Conservation (phyloP, 2,797 vertebrate species). For the Huso huso region DNA sequence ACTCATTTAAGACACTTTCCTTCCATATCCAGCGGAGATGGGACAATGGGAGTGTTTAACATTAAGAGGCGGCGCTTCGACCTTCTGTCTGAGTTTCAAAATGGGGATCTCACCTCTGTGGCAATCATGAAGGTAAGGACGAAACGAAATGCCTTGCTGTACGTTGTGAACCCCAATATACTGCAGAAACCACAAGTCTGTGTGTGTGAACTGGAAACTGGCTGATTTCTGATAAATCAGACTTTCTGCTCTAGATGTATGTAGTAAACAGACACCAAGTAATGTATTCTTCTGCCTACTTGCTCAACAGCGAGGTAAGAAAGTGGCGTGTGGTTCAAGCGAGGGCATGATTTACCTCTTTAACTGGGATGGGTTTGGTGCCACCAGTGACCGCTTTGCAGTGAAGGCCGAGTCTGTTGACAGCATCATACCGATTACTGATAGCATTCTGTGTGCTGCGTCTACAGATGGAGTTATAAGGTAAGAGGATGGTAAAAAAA, state of each 20-base stretch:
- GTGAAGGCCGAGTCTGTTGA: conserved; percentile 81
- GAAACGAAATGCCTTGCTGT: neutral
- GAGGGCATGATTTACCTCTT: conserved; percentile 93
- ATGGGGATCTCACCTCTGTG: conserved; percentile 82
- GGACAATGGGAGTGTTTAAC: conserved; percentile 87
- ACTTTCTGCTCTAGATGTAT: too few relatives aligned
- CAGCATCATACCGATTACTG: conserved; percentile 74
- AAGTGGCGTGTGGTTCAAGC: conserved; percentile 84
- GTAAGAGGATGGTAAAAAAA: conserved; percentile 46
- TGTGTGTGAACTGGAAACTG: too few relatives aligned
- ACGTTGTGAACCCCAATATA: too few relatives aligned
- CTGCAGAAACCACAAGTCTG: too few relatives aligned
- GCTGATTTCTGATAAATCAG: too few relatives aligned
- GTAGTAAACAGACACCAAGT: too few relatives aligned
- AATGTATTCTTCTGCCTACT: neutral
- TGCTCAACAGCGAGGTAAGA: conserved; percentile 63
- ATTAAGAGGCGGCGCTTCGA: conserved; percentile 82
- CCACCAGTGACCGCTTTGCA: conserved; percentile 88
- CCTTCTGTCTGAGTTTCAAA: conserved; percentile 80
- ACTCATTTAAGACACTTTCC: too few relatives aligned
- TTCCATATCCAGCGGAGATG: conserved; percentile 67
- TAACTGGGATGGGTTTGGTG: conserved; percentile 92
- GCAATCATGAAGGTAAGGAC: conserved; percentile 73
- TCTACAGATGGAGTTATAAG: conserved; percentile 85
- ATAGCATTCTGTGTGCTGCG: conserved; percentile 79